Evolutionary conservation across 1,140 invertebrate species (phyloP).

Genomic region (Laodelphax striatellus): DNA sequence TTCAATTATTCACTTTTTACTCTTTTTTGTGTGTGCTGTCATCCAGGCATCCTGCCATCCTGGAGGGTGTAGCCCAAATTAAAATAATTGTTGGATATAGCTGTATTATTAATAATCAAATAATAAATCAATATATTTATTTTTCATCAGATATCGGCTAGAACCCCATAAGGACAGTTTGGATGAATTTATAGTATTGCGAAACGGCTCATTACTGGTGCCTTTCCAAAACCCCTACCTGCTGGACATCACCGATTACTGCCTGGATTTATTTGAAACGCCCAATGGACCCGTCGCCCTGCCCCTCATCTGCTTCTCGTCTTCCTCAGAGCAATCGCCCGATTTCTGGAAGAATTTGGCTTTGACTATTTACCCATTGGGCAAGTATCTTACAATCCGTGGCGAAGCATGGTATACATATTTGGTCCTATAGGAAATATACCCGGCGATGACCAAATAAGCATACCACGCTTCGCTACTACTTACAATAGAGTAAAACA

Average conservation of each 20-base stretch:
- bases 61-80: too few relatives aligned
- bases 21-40: too few relatives aligned
- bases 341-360: slow-evolving; percentile 24
- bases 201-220: slow-evolving; percentile 44
- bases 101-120: too few relatives aligned
- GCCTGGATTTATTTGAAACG: slow-evolving; percentile 30
- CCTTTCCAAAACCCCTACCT: slow-evolving; percentile 30
- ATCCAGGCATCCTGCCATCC: too few relatives aligned
- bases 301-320: slow-evolving; percentile 34
- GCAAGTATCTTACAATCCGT: slow-evolving; percentile 9
- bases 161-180: slow-evolving; percentile 34
- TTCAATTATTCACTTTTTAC: too few relatives aligned
- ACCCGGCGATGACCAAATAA: too few relatives aligned
- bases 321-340: slow-evolving; percentile 26
- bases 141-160: slow-evolving; percentile 35
- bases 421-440: too few relatives aligned
- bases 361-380: slow-evolving; percentile 12
- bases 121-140: too few relatives aligned
- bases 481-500: too few relatives aligned
- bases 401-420: too few relatives aligned
- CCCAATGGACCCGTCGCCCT: slow-evolving; percentile 19
- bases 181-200: slow-evolving; percentile 42
- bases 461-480: too few relatives aligned
- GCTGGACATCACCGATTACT: slow-evolving; percentile 39
- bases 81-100: too few relatives aligned